Evolutionary conservation across 1,140 invertebrate species (phyloP).

Genomic region (Listronotus bonariensis): DNA sequence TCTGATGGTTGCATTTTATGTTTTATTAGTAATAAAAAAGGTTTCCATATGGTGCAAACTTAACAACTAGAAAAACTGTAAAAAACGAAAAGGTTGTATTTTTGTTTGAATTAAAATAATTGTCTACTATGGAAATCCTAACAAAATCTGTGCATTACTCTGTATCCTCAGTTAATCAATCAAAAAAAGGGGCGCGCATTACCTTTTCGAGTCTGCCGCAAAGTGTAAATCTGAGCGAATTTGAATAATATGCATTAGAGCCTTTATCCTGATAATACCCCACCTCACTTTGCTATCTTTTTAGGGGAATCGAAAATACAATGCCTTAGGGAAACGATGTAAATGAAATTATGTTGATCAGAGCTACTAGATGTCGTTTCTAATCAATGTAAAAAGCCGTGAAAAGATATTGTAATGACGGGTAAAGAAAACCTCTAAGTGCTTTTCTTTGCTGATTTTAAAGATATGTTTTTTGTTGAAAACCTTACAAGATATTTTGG

Average conservation of each 20-base stretch:
- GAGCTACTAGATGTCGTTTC: constrained; percentile 31
- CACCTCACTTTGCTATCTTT: constrained; percentile 31
- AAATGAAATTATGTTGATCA: constrained; percentile 37
- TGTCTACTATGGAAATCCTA: too few relatives aligned
- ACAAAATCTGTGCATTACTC: too few relatives aligned
- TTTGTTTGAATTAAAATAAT: too few relatives aligned
- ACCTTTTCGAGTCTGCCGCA: constrained; percentile 13
- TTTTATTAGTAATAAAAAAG: too few relatives aligned
- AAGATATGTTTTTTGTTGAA: too few relatives aligned
- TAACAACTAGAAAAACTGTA: too few relatives aligned
- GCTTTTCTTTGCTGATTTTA: constrained; percentile 12
- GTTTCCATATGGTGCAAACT: too few relatives aligned
- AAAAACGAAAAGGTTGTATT: too few relatives aligned
- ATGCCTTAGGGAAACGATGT: constrained; percentile 28
- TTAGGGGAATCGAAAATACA: constrained; percentile 29
- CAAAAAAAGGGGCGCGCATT: constrained; percentile 7
- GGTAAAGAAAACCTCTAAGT: constrained; percentile 10
- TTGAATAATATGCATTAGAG: constrained; percentile 34
- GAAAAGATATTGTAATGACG: constrained; percentile 24
- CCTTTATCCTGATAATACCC: constrained; percentile 20
- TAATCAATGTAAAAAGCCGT: constrained; percentile 33
- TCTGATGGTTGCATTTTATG: too few relatives aligned
- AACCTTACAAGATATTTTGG: too few relatives aligned
- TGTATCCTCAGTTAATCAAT: constrained; percentile 9
- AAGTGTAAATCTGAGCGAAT: constrained; percentile 34